These are phyloP conservation scores for Blennius ocellaris DNA, from an alignment of 2,113 vertebrate genomes.

Conservation along the genomic window DNA sequence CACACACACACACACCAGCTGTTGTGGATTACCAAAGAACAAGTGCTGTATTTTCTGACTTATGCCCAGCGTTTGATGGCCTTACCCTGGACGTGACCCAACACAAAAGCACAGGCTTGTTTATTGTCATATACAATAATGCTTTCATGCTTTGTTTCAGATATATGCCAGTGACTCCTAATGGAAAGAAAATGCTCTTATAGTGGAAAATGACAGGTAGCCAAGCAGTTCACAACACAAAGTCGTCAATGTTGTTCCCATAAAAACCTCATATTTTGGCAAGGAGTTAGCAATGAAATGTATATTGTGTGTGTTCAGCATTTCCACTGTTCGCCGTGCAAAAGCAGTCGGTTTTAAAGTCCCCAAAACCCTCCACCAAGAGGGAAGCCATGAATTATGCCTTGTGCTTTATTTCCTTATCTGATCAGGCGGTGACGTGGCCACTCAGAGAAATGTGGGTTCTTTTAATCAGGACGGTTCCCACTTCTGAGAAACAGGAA, in stretches of 20 bases:
- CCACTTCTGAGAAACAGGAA: constrained; percentile 50
- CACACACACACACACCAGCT: constrained; percentile 68
- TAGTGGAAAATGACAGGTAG: constrained; percentile 5
- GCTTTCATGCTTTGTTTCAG: neutral
- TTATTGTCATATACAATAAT: constrained; percentile 31
- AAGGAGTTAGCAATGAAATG: neutral
- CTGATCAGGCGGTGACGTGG: constrained; percentile 28
- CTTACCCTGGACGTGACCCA: constrained; percentile 60
- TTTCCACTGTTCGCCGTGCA: neutral
- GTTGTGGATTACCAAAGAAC: constrained; percentile 76
- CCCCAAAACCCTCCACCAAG: constrained; percentile 9
- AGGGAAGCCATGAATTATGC: constrained; percentile 38
- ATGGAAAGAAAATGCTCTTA: constrained; percentile 13
- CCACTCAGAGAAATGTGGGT: constrained; percentile 43
- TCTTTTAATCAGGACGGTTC: constrained; percentile 63
- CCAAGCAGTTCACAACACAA: neutral
- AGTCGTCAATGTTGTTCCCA: neutral
- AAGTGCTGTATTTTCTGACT: constrained; percentile 60
- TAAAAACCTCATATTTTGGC: constrained; percentile 1
- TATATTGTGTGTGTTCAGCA: neutral
- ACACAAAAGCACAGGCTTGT: constrained; percentile 49
- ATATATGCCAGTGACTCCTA: neutral
- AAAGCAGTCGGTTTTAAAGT: constrained; percentile 8
- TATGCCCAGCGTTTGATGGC: constrained; percentile 62
- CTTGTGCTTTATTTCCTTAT: constrained; percentile 39